These are phyloP conservation scores for Chrysochloris asiatica DNA, from an alignment of 2,113 vertebrate species.

Conservation along the genomic window DNA sequence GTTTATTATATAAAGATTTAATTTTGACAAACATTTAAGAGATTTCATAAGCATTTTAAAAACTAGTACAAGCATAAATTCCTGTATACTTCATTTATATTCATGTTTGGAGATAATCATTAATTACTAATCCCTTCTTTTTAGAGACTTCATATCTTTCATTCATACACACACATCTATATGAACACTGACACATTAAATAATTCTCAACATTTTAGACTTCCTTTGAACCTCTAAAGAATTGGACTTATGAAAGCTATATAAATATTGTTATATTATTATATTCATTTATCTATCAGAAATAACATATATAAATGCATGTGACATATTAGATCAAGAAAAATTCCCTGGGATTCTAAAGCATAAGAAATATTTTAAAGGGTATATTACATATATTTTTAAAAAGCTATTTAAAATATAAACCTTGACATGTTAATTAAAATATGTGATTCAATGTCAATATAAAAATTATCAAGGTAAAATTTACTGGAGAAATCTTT, in stretches of 20 bases:
- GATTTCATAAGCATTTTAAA: neutral
- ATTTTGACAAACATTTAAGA: constrained; percentile 6
- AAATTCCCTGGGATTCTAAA: neutral
- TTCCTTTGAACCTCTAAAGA: neutral
- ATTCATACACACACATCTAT: neutral
- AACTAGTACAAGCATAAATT: constrained; percentile 14
- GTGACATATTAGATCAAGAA: neutral
- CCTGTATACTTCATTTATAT: neutral
- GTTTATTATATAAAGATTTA: neutral
- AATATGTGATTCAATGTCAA: constrained; percentile 43
- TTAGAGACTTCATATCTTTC: neutral
- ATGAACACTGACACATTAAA: neutral
- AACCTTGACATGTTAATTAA: constrained; percentile 65
- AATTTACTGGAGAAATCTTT: constrained; percentile 49
- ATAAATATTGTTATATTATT: constrained; percentile 6
- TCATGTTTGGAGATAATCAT: neutral
- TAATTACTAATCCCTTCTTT: neutral
- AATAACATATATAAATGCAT: neutral
- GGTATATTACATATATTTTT: constrained; percentile 60
- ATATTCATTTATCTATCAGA: neutral
- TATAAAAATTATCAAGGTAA: constrained; percentile 71
- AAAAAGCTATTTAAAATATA: constrained; percentile 70
- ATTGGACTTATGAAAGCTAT: neutral
- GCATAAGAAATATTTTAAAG: constrained; percentile 74
- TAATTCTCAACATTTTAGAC: neutral